Evolutionary conservation across 2,888 invertebrate species (phyloP), one percentile per base, ranked within the genome.

Genomic region (Tethea ocularis): DNA sequence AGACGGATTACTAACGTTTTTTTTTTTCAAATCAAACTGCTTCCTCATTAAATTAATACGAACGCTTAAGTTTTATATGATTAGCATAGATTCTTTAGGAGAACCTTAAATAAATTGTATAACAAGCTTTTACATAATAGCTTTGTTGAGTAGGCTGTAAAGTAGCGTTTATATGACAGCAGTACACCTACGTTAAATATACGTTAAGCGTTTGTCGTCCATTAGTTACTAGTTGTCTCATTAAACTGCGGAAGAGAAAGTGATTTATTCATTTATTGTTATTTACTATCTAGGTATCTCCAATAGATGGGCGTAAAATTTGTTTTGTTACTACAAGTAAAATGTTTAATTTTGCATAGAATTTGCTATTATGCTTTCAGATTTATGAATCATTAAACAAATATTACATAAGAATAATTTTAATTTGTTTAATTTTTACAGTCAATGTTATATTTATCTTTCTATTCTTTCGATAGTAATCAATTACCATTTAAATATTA

Each of bases 161-260:
- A 57, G 24, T 63, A 66, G 63, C 67, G 41, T 61, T 64, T 57
- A 66, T 68, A 66, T 71, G 66, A 67, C 70, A 69, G 65, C 51
- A 38, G 26, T 62, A 54, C 33, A 33, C 70, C 69, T 60, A 69
- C 70, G 59, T 51, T 29, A 54, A 33, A n/a, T 60, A 60, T 55
- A 60, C 71, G 46, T 64, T 51, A 60, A 53, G 51, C 10, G 71
- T 71, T 70, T 68, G 65, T 69, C 36, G 51, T 17, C 66, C 54
- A 73, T 72, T 73, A 66, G n/a, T n/a, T n/a, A n/a, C n/a, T n/a
- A n/a, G n/a, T n/a, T n/a, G n/a, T n/a, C n/a, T 29, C 8, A 29
- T 72, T 33, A 52, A n/a, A 23, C 54, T 13, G 62, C 33, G 61
- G 60, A 63, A 58, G 71, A 61, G 77, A 79, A 79, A 76, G 78